These are phyloP conservation scores for Rhyacichthys aspro DNA, from an alignment of 2,797 vertebrate species.

Conservation along the genomic window DNA sequence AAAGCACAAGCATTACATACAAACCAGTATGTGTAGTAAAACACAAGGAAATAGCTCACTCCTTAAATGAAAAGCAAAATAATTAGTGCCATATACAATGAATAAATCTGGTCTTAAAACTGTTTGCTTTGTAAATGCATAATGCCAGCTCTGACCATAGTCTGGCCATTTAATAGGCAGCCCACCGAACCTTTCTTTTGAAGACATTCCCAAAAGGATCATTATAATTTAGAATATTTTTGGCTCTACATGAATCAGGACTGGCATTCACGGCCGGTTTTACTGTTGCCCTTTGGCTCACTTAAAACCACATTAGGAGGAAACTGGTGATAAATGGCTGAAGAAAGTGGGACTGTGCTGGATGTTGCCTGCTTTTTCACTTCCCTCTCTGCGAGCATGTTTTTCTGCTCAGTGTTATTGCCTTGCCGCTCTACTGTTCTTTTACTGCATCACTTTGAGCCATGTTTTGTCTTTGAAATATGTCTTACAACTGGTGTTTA, in stretches of 20 bases:
- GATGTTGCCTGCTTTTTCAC: neutral
- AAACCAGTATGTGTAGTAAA: too few relatives aligned
- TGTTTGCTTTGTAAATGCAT: neutral
- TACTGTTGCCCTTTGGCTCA: slow-evolving; percentile 6
- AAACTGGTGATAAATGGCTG: slow-evolving; percentile 10
- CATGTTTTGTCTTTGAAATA: neutral
- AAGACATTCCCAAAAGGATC: slow-evolving; percentile 5
- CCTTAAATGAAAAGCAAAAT: too few relatives aligned
- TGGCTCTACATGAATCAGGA: slow-evolving; percentile 1
- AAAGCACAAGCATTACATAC: too few relatives aligned
- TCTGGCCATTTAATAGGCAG: neutral
- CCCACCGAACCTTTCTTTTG: slow-evolving; percentile 7
- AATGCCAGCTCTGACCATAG: neutral
- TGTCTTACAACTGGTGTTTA: neutral
- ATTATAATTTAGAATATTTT: slow-evolving; percentile 5
- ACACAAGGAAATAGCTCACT: too few relatives aligned
- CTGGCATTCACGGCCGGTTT: neutral
- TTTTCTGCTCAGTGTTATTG: neutral
- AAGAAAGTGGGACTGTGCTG: neutral
- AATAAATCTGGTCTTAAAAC: neutral
- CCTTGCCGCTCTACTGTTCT: neutral
- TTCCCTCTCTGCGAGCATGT: neutral
- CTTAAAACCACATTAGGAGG: slow-evolving; percentile 10
- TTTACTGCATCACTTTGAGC: neutral
- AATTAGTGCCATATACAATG: neutral